phyloP scores from a whole-genome alignment of 2,113 vertebrate species.

The Neomonachus schauinslandi region DNA sequence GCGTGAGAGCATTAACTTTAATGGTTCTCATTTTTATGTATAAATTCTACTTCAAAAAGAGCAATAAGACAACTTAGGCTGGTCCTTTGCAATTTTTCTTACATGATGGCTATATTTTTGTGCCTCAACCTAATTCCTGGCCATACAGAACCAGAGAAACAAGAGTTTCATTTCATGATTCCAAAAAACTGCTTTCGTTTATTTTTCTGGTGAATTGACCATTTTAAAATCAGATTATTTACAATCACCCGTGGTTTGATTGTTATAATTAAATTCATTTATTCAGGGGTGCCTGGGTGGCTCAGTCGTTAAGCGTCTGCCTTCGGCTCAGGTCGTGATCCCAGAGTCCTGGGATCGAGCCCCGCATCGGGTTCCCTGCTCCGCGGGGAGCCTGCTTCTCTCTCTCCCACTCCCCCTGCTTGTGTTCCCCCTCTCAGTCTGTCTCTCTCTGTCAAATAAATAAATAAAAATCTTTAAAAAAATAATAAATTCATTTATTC shows the following conservation, averaged over 20 bases:
- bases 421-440: too few species aligned
- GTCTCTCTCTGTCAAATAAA: too few species aligned
- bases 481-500: neutral
- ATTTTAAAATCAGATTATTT: conserved; percentile 5
- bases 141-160: neutral
- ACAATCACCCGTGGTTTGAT: neutral
- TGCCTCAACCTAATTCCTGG: neutral
- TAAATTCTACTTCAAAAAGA: conserved; percentile 55
- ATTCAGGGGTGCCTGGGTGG: neutral
- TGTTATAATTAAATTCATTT: neutral
- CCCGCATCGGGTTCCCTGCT: too few species aligned
- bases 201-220: neutral
- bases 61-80: neutral
- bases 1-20: conserved; percentile 48
- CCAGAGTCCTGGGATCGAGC: too few species aligned
- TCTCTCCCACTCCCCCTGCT: too few species aligned
- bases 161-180: neutral
- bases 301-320: too few species aligned
- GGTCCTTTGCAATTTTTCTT: neutral
- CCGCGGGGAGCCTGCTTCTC: too few species aligned
- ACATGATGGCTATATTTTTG: neutral
- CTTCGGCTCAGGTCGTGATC: too few species aligned
- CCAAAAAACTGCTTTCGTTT: neutral
- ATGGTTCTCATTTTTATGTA: conserved; percentile 48
- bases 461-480: too few species aligned